These are phyloP conservation scores for Prunella fulvescens DNA, from an alignment of 2,113 vertebrate genomes.

Conservation along the genomic window DNA sequence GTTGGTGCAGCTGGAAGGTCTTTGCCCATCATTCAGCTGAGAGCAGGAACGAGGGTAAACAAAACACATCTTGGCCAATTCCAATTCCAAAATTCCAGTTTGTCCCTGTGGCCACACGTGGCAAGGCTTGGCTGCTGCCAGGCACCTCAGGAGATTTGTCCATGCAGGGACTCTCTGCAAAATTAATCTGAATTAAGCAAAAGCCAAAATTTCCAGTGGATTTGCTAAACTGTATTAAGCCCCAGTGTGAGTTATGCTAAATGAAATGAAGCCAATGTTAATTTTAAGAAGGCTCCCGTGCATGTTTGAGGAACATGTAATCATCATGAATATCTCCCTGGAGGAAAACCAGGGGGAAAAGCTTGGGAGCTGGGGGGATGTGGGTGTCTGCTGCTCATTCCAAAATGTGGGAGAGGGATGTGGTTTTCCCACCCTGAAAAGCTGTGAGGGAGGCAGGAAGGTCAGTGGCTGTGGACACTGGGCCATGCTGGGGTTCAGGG, in stretches of 20 bases:
- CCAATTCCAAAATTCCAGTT: not conserved
- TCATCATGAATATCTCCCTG: not conserved
- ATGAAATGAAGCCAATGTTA: not conserved
- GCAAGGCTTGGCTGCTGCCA: not conserved
- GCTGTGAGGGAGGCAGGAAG: not conserved
- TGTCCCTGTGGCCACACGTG: not conserved
- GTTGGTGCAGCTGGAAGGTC: not conserved
- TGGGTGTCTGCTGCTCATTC: rapidly evolving
- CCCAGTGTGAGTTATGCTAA: not conserved
- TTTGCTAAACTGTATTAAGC: not conserved
- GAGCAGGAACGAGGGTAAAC: not conserved
- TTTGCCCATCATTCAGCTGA: not conserved
- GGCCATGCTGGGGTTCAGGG: not conserved
- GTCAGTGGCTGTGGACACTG: rapidly evolving
- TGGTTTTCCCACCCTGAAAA: not conserved
- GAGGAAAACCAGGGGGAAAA: not conserved
- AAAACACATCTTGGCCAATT: not conserved
- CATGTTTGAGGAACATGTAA: not conserved
- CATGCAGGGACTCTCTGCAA: not conserved
- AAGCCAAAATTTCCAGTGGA: not conserved
- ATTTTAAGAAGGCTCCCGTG: not conserved
- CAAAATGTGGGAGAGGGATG: not conserved
- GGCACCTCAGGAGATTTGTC: not conserved
- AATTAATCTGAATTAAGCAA: not conserved
- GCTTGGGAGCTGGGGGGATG: not conserved